phyloP scores from a whole-genome alignment of 2,113 vertebrate species.

The Mugil cephalus region DNA sequence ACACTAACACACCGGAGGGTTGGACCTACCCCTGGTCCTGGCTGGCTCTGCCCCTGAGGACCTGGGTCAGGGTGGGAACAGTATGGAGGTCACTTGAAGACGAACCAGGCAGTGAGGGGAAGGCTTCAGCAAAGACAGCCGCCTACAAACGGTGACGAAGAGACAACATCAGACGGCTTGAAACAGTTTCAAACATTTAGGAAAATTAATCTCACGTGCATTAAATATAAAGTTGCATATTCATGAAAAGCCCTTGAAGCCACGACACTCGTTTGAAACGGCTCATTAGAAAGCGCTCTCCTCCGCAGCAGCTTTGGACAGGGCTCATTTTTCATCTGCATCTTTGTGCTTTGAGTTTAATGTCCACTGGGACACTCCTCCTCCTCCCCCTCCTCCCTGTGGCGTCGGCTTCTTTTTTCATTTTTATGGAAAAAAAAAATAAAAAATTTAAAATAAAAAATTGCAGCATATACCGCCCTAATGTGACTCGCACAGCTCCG shows the following conservation, averaged over 20 bases:
- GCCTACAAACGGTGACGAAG: constrained; percentile 59
- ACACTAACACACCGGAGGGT: not conserved
- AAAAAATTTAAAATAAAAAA: constrained; percentile 1
- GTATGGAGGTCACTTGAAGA: constrained; percentile 32
- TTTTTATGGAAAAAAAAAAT: no score
- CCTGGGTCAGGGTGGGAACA: constrained; percentile 77
- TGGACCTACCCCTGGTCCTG: constrained; percentile 70
- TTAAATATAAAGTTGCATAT: not conserved
- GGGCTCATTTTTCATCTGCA: constrained; percentile 47
- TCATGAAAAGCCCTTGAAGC: not conserved
- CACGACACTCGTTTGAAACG: not conserved
- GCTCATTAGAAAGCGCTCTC: constrained; percentile 33
- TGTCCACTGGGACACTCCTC: constrained; percentile 43
- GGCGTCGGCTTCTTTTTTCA: not conserved
- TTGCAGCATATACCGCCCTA: not conserved
- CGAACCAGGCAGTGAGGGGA: constrained; percentile 60
- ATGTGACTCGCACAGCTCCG: not conserved
- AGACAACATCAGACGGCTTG: not conserved
- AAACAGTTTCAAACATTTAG: no score
- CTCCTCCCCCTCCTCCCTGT: no score
- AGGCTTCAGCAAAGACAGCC: constrained; percentile 76
- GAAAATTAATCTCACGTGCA: no score
- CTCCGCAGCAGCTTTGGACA: constrained; percentile 33
- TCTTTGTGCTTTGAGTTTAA: constrained; percentile 20
- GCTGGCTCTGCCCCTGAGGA: constrained; percentile 61